A percentile compares a stretch with the other conserved stretches of the same genome.
These are phyloP conservation scores for Arrhopalites spinosus DNA, from an alignment of 2,888 invertebrate genomes.

Conservation along the genomic window DNA sequence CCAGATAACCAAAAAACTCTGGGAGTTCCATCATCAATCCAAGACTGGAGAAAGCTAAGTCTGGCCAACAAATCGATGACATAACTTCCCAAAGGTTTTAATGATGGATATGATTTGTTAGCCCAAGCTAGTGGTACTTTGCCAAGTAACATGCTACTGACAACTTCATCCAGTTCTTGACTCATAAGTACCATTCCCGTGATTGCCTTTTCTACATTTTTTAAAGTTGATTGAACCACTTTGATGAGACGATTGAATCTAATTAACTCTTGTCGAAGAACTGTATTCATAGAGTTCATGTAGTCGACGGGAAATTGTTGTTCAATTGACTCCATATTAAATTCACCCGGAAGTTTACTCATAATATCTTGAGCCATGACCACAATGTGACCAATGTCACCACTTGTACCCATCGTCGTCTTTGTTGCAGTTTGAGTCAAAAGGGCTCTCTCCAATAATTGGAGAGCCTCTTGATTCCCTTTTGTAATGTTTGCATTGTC, in stretches of 20 bases:
- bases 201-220: slow-evolving; percentile 81
- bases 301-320: slow-evolving; percentile 75
- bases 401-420: slow-evolving; percentile 53
- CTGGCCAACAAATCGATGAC: slow-evolving; percentile 77
- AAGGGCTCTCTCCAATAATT: slow-evolving; percentile 26
- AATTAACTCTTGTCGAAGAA: slow-evolving; percentile 84
- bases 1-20: slow-evolving; percentile 87
- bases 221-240: slow-evolving; percentile 74
- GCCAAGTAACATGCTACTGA: slow-evolving; percentile 78
- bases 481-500: slow-evolving; percentile 91
- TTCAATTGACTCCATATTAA: slow-evolving; percentile 69
- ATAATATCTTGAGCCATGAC: slow-evolving; percentile 33
- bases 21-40: slow-evolving; percentile 83
- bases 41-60: slow-evolving; percentile 65
- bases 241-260: slow-evolving; percentile 67
- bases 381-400: slow-evolving; percentile 14
- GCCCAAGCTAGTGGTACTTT: slow-evolving; percentile 85
- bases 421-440: slow-evolving; percentile 67
- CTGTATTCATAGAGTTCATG: slow-evolving; percentile 91
- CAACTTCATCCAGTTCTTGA: slow-evolving; percentile 82
- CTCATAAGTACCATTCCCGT: slow-evolving; percentile 86
- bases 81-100: slow-evolving; percentile 90
- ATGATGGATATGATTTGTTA: slow-evolving; percentile 83
- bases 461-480: slow-evolving; percentile 80
- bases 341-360: slow-evolving; percentile 68